A percentile compares a stretch with the other conserved stretches of the same genome.
phyloP scores from a whole-genome alignment of 2,797 vertebrate genomes.

The Clarias laeviceps region DNA sequence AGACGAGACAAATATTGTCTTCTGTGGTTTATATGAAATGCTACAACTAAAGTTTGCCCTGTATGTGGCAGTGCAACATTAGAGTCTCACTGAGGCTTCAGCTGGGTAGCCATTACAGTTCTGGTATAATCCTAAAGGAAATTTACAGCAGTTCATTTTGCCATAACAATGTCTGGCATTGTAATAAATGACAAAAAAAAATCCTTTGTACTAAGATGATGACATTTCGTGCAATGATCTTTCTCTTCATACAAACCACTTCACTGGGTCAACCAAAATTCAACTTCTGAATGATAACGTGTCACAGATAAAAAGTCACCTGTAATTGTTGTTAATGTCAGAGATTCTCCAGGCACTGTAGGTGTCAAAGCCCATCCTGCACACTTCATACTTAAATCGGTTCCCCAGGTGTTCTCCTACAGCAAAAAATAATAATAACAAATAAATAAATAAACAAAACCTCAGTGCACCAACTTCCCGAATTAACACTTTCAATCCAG shows the following conservation, averaged over 20 bases:
- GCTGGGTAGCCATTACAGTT: background rate
- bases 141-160: background rate
- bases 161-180: background rate
- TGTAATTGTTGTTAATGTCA: slow-evolving; percentile 97
- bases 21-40: background rate
- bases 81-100: too few relatives aligned
- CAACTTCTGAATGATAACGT: background rate
- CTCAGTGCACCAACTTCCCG: background rate
- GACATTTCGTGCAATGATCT: background rate
- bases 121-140: background rate
- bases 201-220: too few relatives aligned
- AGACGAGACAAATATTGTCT: background rate
- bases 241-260: background rate
- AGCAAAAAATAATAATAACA: slow-evolving; percentile 18
- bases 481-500: slow-evolving; percentile 5
- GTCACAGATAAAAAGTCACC: slow-evolving; percentile 71
- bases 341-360: slow-evolving; percentile 97
- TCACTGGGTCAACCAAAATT: background rate
- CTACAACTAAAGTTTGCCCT: background rate
- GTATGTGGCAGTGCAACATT: background rate
- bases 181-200: background rate
- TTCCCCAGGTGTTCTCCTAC: slow-evolving; percentile 91
- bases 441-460: background rate
- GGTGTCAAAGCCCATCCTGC: slow-evolving; percentile 96
- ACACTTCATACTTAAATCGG: slow-evolving; percentile 95